phyloP scores from a whole-genome alignment of 2,113 vertebrate species.

The Ascaphus truei region DNA sequence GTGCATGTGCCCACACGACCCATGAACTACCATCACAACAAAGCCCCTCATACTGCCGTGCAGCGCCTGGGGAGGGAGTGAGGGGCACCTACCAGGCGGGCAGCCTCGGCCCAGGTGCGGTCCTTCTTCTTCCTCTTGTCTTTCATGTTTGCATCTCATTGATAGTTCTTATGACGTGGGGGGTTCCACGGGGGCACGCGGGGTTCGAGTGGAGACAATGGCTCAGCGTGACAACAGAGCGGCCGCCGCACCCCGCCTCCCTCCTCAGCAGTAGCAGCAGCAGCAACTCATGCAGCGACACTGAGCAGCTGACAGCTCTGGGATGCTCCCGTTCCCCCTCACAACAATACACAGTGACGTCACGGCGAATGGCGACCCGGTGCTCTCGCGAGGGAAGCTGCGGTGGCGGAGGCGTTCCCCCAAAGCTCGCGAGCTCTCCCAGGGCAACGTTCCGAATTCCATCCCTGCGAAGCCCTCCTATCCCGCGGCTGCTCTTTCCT shows the following conservation, averaged over 20 bases:
- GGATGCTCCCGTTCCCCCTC: conserved; percentile 49
- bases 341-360: conserved; percentile 62
- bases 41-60: neutral
- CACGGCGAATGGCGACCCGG: conserved; percentile 52
- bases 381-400: conserved; percentile 41
- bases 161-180: conserved; percentile 52
- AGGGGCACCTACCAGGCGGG: conserved; percentile 73
- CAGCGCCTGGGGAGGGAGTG: neutral
- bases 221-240: conserved; percentile 50
- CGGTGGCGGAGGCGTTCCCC: conserved; percentile 6
- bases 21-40: neutral
- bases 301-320: conserved; percentile 51
- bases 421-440: conserved; percentile 34
- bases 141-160: conserved; percentile 80
- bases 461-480: neutral
- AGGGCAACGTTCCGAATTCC: conserved; percentile 34
- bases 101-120: conserved; percentile 81
- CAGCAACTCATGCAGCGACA: conserved; percentile 35
- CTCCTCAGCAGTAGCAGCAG: neutral
- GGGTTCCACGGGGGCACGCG: conserved; percentile 50
- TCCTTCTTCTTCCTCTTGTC: conserved; percentile 83
- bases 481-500: neutral
- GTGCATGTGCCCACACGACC: neutral
- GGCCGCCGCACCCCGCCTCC: neutral
- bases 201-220: conserved; percentile 52